Conservation (phyloP, 2,888 invertebrate genomes). For the Amorpha juglandis region DNA sequence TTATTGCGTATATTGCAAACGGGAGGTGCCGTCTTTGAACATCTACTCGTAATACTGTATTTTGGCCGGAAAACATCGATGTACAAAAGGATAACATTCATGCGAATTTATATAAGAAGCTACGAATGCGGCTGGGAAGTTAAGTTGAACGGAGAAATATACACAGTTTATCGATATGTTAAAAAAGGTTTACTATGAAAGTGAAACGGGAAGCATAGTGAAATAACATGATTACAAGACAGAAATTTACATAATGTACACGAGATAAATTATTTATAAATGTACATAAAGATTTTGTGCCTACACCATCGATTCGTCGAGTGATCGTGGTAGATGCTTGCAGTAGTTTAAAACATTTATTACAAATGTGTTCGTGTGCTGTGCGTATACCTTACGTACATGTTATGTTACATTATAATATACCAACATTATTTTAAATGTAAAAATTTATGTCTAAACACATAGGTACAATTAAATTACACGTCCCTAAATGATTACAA, state of each 20-base stretch:
- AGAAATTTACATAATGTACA: constrained; percentile 71
- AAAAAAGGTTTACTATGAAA: constrained; percentile 19
- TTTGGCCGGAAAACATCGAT: constrained; percentile 58
- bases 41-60: constrained; percentile 43
- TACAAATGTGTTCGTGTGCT: constrained; percentile 29
- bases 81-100: constrained; percentile 33
- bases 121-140: constrained; percentile 10
- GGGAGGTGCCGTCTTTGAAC: not conserved
- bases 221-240: constrained; percentile 41
- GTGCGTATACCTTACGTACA: constrained; percentile 20
- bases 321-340: not conserved
- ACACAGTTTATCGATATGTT: constrained; percentile 42
- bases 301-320: not conserved
- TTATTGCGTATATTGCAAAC: constrained; percentile 20
- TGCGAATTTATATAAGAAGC: constrained; percentile 28
- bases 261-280: constrained; percentile 43
- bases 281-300: constrained; percentile 44
- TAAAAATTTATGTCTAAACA: constrained; percentile 63
- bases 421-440: constrained; percentile 47
- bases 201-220: constrained; percentile 26
- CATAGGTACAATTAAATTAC: constrained; percentile 63
- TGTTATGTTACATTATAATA: constrained; percentile 40
- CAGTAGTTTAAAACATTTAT: constrained; percentile 1
- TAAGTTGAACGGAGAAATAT: constrained; percentile 29
- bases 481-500: constrained; percentile 65